Conservation (phyloP, 2,113 vertebrate genomes). For the Thamnophis sirtalis region DNA sequence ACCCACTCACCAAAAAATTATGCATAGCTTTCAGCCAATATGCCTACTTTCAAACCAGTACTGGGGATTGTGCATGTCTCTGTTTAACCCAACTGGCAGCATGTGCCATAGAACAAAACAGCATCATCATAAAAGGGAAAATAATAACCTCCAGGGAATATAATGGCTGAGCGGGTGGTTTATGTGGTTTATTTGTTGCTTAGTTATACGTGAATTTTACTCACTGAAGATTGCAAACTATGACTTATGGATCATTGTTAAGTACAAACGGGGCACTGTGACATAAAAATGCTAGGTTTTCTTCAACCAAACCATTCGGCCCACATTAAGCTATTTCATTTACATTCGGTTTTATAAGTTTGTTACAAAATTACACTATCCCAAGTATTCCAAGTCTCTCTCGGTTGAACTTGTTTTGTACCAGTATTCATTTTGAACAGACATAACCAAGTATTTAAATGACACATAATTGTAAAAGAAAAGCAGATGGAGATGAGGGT, state of each 20-base stretch:
- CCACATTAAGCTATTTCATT: not conserved
- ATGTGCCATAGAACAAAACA: not conserved
- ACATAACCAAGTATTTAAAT: too few relatives aligned
- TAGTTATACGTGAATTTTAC: not conserved
- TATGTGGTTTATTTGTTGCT: not conserved
- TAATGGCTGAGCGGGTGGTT: not conserved
- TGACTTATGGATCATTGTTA: not conserved
- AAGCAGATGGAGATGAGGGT: too few relatives aligned
- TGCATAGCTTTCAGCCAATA: not conserved
- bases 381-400: not conserved
- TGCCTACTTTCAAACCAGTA: not conserved
- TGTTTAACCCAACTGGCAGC: not conserved
- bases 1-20: not conserved
- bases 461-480: too few relatives aligned
- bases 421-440: too few relatives aligned
- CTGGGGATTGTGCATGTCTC: not conserved
- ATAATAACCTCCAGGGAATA: not conserved
- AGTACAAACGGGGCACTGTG: not conserved
- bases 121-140: not conserved
- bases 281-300: not conserved
- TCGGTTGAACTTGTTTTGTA: not conserved
- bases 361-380: not conserved
- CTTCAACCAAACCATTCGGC: not conserved
- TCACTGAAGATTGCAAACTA: not conserved
- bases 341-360: not conserved